These are phyloP conservation scores for Pelmatolapia mariae DNA, from an alignment of 2,113 vertebrate genomes.

Conservation along the genomic window DNA sequence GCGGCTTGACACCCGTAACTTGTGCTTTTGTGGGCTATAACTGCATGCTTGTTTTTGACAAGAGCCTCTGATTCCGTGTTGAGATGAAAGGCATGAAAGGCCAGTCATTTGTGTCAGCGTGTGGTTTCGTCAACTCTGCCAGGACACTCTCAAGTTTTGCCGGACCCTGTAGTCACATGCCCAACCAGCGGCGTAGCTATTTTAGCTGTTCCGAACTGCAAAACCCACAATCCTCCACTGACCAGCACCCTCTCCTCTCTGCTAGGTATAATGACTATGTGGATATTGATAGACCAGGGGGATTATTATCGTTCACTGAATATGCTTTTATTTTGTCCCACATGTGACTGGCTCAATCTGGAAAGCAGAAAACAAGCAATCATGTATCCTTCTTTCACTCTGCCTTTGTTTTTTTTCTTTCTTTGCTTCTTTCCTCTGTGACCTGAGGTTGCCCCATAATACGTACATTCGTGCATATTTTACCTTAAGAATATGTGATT, in stretches of 20 bases:
- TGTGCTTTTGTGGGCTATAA: conserved; percentile 58
- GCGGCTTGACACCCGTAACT: conserved; percentile 32
- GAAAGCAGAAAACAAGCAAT: conserved; percentile 43
- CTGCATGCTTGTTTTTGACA: conserved; percentile 54
- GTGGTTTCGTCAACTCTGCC: conserved; percentile 60
- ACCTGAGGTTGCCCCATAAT: not conserved
- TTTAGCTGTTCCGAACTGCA: conserved; percentile 68
- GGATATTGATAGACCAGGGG: conserved; percentile 63
- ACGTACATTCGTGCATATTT: not conserved
- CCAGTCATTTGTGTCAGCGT: conserved; percentile 65
- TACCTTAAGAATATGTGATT: not conserved
- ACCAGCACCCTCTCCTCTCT: conserved; percentile 59
- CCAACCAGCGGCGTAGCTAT: conserved; percentile 51
- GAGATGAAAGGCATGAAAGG: conserved; percentile 63
- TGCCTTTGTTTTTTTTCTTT: not conserved
- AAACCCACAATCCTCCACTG: conserved; percentile 68
- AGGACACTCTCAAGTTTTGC: conserved; percentile 39
- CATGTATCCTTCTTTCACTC: not conserved
- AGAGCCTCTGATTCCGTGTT: conserved; percentile 46
- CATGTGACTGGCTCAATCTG: conserved; percentile 35
- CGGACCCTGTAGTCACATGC: conserved; percentile 55
- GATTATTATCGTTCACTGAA: conserved; percentile 62
- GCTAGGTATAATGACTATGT: conserved; percentile 62
- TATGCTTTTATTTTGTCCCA: conserved; percentile 50
- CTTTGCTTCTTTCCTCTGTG: not conserved